phyloP scores from a whole-genome alignment of 2,113 vertebrate genomes.

The Amazona guildingii region DNA sequence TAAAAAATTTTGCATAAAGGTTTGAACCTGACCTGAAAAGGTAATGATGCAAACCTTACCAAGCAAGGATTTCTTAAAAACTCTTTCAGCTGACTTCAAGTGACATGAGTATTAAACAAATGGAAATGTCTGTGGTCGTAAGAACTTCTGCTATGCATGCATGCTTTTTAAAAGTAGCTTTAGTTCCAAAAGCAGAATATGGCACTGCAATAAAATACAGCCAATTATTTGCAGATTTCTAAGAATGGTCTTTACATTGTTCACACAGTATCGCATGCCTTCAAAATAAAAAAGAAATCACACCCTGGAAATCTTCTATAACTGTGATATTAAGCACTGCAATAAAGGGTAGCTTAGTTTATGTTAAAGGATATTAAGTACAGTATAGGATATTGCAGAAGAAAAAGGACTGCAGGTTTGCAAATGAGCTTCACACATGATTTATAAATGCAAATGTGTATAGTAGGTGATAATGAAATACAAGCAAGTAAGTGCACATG shows the following conservation, averaged over 20 bases:
- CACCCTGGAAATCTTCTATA: neutral
- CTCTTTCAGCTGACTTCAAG: constrained; percentile 59
- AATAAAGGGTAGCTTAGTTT: neutral
- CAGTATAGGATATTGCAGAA: neutral
- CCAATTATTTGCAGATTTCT: neutral
- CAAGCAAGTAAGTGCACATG: neutral
- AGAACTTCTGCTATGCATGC: constrained; percentile 28
- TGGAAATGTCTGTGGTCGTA: constrained; percentile 48
- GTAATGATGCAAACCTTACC: constrained; percentile 44
- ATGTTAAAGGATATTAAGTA: neutral
- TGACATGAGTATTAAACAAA: neutral
- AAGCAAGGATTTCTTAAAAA: constrained; percentile 41
- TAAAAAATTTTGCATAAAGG: neutral
- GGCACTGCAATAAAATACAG: constrained; percentile 29
- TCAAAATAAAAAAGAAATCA: neutral
- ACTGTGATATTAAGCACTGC: neutral
- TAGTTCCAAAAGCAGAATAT: constrained; percentile 55
- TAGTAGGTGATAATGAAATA: constrained; percentile 38
- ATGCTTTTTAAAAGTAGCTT: constrained; percentile 56
- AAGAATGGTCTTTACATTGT: constrained; percentile 58
- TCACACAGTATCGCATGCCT: neutral
- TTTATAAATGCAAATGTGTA: constrained; percentile 39
- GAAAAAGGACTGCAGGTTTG: constrained; percentile 8
- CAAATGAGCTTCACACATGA: constrained; percentile 33
- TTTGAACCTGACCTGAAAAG: constrained; percentile 41